These are phyloP conservation scores for Silurus meridionalis DNA, from an alignment of 2,113 vertebrate species.

Conservation along the genomic window DNA sequence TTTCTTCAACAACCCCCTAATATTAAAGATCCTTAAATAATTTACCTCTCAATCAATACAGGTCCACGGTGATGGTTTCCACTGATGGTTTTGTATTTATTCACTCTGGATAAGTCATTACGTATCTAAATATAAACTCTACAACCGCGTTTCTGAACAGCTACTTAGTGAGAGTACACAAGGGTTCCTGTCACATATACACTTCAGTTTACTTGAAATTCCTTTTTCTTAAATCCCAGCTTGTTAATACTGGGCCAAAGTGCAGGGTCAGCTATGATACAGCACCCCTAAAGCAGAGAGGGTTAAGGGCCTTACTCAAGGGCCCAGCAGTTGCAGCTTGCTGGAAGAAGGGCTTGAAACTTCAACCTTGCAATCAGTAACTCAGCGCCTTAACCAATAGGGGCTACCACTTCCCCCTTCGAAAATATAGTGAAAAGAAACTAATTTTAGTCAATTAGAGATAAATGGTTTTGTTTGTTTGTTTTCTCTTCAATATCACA, in stretches of 20 bases:
- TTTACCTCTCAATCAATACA: background rate
- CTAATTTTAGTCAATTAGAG: background rate
- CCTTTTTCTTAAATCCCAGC: too few relatives aligned
- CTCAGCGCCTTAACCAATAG: too few relatives aligned
- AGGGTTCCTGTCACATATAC: too few relatives aligned
- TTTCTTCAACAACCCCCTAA: background rate
- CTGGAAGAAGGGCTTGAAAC: too few relatives aligned
- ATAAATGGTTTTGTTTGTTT: background rate
- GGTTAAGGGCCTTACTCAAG: too few relatives aligned
- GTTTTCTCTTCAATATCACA: background rate
- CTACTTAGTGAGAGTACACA: background rate
- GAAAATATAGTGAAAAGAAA: background rate
- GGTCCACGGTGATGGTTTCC: background rate
- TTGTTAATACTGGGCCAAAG: too few relatives aligned
- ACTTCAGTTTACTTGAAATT: too few relatives aligned
- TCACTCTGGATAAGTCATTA: background rate
- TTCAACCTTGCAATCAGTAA: too few relatives aligned
- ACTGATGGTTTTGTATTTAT: background rate
- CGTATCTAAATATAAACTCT: background rate
- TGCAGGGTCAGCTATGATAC: too few relatives aligned
- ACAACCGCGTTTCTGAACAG: background rate
- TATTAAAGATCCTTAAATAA: background rate
- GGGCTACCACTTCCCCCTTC: too few relatives aligned
- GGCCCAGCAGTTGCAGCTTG: too few relatives aligned
- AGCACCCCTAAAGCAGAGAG: too few relatives aligned